Percentiles rank a stretch among this genome's conserved stretches.
phyloP scores from a whole-genome alignment of 2,797 vertebrate species.

The Xenops minutus region DNA sequence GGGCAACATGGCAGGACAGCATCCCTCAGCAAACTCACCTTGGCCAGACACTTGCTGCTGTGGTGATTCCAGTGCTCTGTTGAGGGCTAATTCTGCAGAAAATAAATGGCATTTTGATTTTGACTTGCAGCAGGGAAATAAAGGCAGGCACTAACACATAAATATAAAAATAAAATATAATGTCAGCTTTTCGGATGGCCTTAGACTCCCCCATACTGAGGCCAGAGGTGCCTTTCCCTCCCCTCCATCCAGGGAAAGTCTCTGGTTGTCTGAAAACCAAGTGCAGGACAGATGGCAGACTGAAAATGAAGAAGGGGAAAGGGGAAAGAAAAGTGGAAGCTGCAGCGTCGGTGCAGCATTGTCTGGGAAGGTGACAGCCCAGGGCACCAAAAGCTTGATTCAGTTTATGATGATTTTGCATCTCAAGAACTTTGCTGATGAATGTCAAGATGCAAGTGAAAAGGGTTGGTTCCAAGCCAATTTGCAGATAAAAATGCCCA shows the following conservation, averaged over 20 bases:
- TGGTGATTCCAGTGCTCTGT: neutral
- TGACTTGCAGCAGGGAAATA: neutral
- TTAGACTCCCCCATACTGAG: neutral
- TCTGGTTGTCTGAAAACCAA: neutral
- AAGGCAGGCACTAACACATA: neutral
- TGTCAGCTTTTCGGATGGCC: neutral
- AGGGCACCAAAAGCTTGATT: neutral
- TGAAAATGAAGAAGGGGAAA: neutral
- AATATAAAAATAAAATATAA: neutral
- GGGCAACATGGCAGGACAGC: neutral
- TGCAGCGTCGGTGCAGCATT: accelerated
- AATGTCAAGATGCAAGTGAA: neutral
- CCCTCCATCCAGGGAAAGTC: neutral
- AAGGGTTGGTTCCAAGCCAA: neutral
- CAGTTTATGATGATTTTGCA: neutral
- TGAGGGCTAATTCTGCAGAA: neutral
- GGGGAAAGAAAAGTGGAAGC: neutral
- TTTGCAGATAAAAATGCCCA: neutral
- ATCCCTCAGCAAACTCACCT: neutral
- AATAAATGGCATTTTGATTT: neutral
- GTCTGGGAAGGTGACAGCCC: neutral
- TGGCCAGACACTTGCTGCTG: neutral
- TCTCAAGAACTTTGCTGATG: neutral
- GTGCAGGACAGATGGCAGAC: neutral
- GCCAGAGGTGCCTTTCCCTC: neutral